These are phyloP conservation scores for Rhynchopsitta pachyrhyncha DNA, from an alignment of 2,113 vertebrate genomes.

Conservation along the genomic window DNA sequence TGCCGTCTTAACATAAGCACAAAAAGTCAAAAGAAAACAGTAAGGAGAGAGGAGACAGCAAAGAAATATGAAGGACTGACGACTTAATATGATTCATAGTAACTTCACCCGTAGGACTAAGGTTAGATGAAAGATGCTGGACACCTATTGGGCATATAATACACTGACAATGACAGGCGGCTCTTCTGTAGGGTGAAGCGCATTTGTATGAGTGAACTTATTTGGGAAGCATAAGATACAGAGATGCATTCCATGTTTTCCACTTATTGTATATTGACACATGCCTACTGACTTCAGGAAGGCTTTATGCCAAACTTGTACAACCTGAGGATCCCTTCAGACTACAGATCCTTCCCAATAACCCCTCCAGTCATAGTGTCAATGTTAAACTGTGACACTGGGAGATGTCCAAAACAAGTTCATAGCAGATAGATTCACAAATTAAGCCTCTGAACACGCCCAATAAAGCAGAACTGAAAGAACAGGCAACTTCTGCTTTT, in stretches of 20 bases:
- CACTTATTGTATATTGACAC: fast-evolving
- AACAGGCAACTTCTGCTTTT: background rate
- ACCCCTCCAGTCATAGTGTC: background rate
- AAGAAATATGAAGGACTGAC: background rate
- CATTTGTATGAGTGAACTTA: background rate
- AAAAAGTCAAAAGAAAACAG: background rate
- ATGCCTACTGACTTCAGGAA: background rate
- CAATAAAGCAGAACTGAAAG: background rate
- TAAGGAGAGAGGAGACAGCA: background rate
- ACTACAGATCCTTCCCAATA: background rate
- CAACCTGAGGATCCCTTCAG: background rate
- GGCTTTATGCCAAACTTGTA: background rate
- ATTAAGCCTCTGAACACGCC: background rate
- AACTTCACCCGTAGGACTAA: background rate
- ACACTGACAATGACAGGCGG: fast-evolving
- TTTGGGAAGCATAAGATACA: background rate
- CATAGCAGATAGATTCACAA: background rate
- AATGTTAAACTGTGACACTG: background rate
- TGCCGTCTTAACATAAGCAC: background rate
- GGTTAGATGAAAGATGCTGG: fast-evolving
- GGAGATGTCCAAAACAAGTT: background rate
- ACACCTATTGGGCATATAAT: background rate
- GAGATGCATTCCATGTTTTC: background rate
- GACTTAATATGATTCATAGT: background rate
- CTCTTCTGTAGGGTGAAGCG: background rate